A percentile compares a stretch with the other conserved stretches of the same genome.
phyloP scores from a whole-genome alignment of 2,113 vertebrate genomes.

The Synodontis membranacea region DNA sequence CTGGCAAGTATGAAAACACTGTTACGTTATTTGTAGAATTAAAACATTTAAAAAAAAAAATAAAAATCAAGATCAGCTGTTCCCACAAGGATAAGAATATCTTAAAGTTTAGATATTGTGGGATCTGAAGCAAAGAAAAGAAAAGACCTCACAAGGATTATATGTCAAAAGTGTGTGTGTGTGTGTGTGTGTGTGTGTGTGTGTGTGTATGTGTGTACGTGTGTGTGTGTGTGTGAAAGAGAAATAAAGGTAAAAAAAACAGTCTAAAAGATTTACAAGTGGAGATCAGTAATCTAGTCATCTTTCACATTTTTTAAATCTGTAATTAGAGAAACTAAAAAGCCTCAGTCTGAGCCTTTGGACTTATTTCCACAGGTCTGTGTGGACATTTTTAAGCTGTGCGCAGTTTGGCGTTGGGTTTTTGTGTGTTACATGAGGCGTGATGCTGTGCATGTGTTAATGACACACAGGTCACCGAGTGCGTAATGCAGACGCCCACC shows the following conservation, averaged over 20 bases:
- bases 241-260: neutral
- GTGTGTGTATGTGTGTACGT: too few species aligned
- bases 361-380: constrained; percentile 20
- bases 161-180: neutral
- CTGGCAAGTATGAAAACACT: too few species aligned
- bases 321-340: neutral
- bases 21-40: too few species aligned
- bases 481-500: constrained; percentile 69
- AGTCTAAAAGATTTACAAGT: neutral
- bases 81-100: too few species aligned
- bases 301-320: neutral
- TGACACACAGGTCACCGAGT: constrained; percentile 64
- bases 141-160: too few species aligned
- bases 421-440: constrained; percentile 43
- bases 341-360: neutral
- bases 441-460: constrained; percentile 58
- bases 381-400: constrained; percentile 24
- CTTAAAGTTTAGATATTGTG: neutral
- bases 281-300: neutral
- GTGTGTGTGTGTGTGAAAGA: neutral
- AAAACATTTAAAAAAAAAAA: too few species aligned
- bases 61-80: too few species aligned
- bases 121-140: too few species aligned
- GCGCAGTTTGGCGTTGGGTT: constrained; percentile 33
- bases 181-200: constrained; percentile 3